Conservation (phyloP, 2,888 invertebrate species). For the Leptinotarsa peninsularis region DNA sequence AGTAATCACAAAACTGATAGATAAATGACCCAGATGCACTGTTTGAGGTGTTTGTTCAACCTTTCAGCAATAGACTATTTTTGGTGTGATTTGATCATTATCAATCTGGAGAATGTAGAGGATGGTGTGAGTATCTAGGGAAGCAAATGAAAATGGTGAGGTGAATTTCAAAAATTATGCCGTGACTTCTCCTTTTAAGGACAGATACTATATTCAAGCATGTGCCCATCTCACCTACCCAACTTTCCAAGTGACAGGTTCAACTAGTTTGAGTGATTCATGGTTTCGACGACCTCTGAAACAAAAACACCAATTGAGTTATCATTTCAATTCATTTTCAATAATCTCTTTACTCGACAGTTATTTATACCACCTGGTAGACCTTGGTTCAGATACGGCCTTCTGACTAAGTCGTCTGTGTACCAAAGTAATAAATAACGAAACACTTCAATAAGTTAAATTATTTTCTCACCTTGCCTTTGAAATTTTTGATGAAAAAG, state of each 20-base stretch:
- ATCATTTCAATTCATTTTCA: background rate
- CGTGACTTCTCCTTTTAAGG: no score
- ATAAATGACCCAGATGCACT: no score
- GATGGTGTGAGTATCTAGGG: no score
- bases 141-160: no score
- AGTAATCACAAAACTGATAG: no score
- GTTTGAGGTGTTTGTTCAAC: no score
- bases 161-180: no score
- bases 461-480: conserved; percentile 48
- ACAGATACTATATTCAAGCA: no score
- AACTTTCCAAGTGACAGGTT: conserved; percentile 54
- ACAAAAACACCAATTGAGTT: conserved; percentile 24
- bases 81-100: no score
- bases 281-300: conserved; percentile 42
- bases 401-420: conserved; percentile 33
- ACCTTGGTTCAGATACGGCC: conserved; percentile 50
- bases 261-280: conserved; percentile 54
- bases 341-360: conserved; percentile 8
- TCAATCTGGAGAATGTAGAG: no score
- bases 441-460: no score
- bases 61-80: no score
- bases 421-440: background rate
- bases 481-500: conserved; percentile 52
- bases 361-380: conserved; percentile 46
- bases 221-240: conserved; percentile 44